These are phyloP conservation scores for Karalla daura DNA, from an alignment of 2,797 vertebrate genomes.

Conservation along the genomic window DNA sequence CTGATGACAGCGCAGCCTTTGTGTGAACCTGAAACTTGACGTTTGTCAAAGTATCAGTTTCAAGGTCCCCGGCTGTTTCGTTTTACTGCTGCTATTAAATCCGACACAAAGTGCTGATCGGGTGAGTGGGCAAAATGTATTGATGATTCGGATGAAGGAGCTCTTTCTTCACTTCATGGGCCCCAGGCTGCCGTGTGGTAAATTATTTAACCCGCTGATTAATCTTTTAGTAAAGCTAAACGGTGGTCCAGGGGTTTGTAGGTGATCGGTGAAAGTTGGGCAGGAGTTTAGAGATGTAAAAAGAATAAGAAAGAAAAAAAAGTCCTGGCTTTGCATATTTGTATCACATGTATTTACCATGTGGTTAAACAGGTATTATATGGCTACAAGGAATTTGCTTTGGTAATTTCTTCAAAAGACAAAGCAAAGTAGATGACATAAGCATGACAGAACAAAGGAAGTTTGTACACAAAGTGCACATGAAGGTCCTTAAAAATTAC, in stretches of 20 bases:
- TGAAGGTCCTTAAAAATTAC: no score
- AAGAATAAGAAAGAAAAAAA: not conserved
- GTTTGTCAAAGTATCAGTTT: conserved; percentile 20
- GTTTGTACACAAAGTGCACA: no score
- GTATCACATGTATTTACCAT: no score
- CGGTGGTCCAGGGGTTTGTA: conserved; percentile 23
- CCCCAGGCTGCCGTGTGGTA: conserved; percentile 42
- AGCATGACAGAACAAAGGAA: no score
- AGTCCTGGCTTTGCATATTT: no score
- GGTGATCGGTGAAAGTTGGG: no score
- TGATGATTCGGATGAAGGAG: conserved; percentile 37
- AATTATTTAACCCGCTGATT: conserved; percentile 67
- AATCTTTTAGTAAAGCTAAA: conserved; percentile 67
- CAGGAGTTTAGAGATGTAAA: no score
- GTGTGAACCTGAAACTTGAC: conserved; percentile 11
- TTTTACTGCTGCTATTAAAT: not conserved
- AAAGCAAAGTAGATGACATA: no score
- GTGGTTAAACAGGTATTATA: no score
- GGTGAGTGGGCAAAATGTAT: conserved; percentile 28
- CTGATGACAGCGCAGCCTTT: conserved; percentile 6
- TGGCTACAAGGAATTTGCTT: no score
- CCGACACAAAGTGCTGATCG: conserved; percentile 1
- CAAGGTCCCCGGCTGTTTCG: not conserved
- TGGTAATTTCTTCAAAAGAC: no score
- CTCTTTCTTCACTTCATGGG: conserved; percentile 45